Percentiles rank a stretch among this genome's conserved stretches.
phyloP scores from a whole-genome alignment of 2,797 vertebrate genomes.

The Poeciliopsis presidionis region DNA sequence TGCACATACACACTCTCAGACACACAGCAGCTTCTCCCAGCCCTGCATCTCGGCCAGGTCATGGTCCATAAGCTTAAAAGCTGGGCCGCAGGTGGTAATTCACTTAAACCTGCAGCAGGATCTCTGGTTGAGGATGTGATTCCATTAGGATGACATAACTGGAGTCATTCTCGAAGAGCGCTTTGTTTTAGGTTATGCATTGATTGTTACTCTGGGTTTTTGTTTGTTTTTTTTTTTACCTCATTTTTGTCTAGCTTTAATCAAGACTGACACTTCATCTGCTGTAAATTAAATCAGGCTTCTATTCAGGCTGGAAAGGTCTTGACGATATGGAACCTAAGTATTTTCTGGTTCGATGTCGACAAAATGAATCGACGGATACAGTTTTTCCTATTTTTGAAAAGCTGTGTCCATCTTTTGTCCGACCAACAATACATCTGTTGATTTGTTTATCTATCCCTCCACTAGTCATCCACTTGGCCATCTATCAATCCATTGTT shows the following conservation, averaged over 20 bases:
- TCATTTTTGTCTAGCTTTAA: background rate
- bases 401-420: background rate
- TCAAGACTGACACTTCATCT: background rate
- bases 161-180: conserved; percentile 21
- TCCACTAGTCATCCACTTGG: background rate
- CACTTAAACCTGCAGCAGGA: conserved; percentile 66
- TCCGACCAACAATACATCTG: background rate
- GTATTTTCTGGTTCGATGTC: background rate
- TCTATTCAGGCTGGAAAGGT: background rate
- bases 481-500: too few species aligned
- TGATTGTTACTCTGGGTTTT: background rate
- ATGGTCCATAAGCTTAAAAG: conserved; percentile 66
- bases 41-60: conserved; percentile 31
- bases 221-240: background rate
- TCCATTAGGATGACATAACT: conserved; percentile 50
- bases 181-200: conserved; percentile 9
- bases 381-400: background rate
- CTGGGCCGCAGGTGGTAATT: conserved; percentile 72
- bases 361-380: background rate
- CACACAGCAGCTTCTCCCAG: background rate
- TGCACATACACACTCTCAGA: conserved; percentile 9
- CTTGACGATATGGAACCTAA: background rate
- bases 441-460: background rate
- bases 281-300: background rate
- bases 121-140: conserved; percentile 37